Percentiles rank a stretch among this genome's conserved stretches.
These are phyloP conservation scores for Phrynocephalus versicolor DNA, from an alignment of 2,113 vertebrate genomes.

Conservation along the genomic window DNA sequence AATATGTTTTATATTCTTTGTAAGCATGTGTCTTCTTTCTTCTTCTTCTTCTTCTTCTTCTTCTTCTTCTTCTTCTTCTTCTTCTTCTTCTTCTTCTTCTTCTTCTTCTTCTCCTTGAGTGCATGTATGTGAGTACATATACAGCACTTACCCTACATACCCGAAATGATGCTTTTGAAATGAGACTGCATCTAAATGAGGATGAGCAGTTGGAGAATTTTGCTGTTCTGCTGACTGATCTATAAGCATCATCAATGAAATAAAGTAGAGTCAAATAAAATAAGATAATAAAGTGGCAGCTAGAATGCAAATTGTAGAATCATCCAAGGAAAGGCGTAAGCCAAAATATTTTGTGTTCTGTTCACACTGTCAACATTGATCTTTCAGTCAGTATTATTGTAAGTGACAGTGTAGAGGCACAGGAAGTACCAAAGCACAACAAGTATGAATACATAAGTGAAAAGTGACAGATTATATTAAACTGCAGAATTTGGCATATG, in stretches of 20 bases:
- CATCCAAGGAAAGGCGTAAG: conserved; percentile 37
- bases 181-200: conserved; percentile 35
- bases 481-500: conserved; percentile 43
- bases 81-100: too few relatives aligned
- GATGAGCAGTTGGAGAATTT: conserved; percentile 29
- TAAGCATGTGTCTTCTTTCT: conserved; percentile 11
- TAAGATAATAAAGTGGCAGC: too few relatives aligned
- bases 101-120: too few relatives aligned
- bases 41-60: too few relatives aligned
- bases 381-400: conserved; percentile 31
- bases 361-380: conserved; percentile 29
- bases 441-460: conserved; percentile 61
- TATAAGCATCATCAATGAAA: too few relatives aligned
- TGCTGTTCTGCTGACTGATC: conserved; percentile 8
- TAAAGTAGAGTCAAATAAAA: too few relatives aligned
- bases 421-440: conserved; percentile 46
- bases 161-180: not conserved
- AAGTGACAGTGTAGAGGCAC: conserved; percentile 39
- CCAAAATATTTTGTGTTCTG: conserved; percentile 8
- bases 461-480: conserved; percentile 59
- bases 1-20: conserved; percentile 10
- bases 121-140: too few relatives aligned
- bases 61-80: too few relatives aligned
- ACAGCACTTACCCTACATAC: too few relatives aligned
- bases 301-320: conserved; percentile 18